A percentile compares a stretch with the other conserved stretches of the same genome.
Conservation (phyloP, 2,113 vertebrate genomes). For the Scytalopus superciliaris region DNA sequence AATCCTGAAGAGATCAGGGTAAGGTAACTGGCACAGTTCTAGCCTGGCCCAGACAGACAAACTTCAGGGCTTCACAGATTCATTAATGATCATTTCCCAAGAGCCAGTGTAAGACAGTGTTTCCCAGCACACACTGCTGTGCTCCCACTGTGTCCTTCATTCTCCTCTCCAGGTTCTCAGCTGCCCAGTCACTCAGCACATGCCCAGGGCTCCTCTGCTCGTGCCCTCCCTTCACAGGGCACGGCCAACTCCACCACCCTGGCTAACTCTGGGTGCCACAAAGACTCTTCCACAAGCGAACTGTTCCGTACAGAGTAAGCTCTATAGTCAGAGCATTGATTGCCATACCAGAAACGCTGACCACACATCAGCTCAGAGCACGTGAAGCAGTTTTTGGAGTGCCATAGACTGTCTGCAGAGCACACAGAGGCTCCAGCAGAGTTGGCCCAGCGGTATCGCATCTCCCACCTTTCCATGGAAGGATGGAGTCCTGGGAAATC, state of each 20-base stretch:
- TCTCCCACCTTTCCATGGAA: neutral
- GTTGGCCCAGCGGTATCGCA: neutral
- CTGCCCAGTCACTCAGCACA: rapidly evolving
- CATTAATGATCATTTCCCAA: neutral
- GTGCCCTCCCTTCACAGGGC: neutral
- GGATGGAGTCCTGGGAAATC: neutral
- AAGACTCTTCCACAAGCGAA: neutral
- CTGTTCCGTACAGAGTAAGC: rapidly evolving
- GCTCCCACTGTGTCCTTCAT: rapidly evolving
- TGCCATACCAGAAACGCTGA: neutral
- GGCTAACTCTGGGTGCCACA: neutral
- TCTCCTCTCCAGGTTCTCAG: neutral
- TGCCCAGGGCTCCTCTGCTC: neutral
- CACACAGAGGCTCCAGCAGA: rapidly evolving
- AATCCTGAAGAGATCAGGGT: neutral
- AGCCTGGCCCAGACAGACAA: neutral
- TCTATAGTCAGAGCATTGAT: neutral
- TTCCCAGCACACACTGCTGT: neutral
- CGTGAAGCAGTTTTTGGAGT: neutral
- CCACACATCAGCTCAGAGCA: neutral
- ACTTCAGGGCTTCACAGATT: neutral
- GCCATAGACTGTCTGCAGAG: rapidly evolving
- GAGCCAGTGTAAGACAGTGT: neutral
- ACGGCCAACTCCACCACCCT: rapidly evolving
- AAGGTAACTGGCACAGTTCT: neutral